Percentiles rank a stretch among this genome's conserved stretches.
These are phyloP conservation scores for Clitarchus hookeri DNA, from an alignment of 2,888 invertebrate genomes.

Conservation along the genomic window DNA sequence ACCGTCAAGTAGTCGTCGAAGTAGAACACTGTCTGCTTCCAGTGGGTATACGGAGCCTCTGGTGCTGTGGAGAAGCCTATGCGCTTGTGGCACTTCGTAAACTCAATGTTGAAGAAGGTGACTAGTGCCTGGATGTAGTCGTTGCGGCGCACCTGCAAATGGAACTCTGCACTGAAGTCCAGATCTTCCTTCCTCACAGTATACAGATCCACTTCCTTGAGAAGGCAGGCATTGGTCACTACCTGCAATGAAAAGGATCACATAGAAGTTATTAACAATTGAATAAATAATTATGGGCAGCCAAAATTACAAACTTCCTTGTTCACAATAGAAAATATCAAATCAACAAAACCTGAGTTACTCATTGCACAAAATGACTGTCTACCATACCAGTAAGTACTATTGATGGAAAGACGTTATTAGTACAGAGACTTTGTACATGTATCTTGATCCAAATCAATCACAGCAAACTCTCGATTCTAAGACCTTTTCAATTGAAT, in stretches of 20 bases:
- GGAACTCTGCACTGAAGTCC: slow-evolving; percentile 87
- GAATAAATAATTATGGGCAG: no score
- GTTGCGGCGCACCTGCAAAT: slow-evolving; percentile 76
- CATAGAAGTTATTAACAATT: no score
- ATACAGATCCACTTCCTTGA: slow-evolving; percentile 98
- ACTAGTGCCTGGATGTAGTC: slow-evolving; percentile 98
- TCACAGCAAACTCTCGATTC: no score
- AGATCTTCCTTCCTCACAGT: slow-evolving; percentile 95
- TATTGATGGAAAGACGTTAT: no score
- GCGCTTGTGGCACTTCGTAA: slow-evolving; percentile 98
- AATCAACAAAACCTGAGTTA: no score
- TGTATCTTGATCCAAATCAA: no score
- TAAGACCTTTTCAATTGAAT: no score
- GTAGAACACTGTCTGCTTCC: slow-evolving; percentile 99
- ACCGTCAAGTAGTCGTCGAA: slow-evolving; percentile 96
- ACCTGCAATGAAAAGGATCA: slow-evolving; percentile 61
- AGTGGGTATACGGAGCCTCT: slow-evolving; percentile 97
- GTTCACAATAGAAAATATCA: no score
- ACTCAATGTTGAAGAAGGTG: slow-evolving; percentile 99
- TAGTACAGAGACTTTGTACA: no score
- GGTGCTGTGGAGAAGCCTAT: slow-evolving; percentile 98
- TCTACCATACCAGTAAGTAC: no score
- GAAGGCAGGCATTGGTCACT: slow-evolving; percentile 90
- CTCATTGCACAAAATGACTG: no score
- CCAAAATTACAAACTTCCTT: no score